phyloP scores from a whole-genome alignment of 2,113 vertebrate species.

The Vicugna pacos region DNA sequence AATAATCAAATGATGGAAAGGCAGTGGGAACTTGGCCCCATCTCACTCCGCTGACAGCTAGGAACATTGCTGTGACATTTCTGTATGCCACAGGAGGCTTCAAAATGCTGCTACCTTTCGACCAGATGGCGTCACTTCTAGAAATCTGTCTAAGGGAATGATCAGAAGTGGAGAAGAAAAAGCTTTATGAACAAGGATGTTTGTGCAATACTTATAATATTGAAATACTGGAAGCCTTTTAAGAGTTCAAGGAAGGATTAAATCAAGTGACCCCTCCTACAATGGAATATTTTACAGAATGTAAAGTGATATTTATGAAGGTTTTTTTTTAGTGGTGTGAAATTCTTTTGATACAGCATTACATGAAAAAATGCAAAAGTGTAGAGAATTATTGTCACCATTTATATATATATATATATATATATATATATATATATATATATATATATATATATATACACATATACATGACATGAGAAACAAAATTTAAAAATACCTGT shows the following conservation, averaged over 20 bases:
- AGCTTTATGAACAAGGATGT: neutral
- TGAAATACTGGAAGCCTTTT: neutral
- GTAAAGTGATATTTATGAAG: neutral
- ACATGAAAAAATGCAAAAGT: neutral
- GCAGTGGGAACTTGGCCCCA: neutral
- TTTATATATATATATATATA: neutral
- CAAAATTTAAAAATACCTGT: slow-evolving; percentile 9
- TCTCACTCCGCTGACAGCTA: neutral
- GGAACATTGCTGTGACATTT: neutral
- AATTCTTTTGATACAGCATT: neutral
- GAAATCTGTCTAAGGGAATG: slow-evolving; percentile 28
- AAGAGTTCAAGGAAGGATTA: neutral
- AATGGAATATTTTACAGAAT: neutral
- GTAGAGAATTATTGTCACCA: neutral
- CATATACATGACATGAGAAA: neutral
- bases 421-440: too few species aligned
- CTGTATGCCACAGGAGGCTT: neutral
- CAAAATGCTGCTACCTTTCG: neutral
- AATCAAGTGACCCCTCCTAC: neutral
- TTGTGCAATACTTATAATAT: neutral
- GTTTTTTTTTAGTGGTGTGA: neutral
- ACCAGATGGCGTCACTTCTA: slow-evolving; percentile 52
- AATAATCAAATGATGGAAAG: neutral
- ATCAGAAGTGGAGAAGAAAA: neutral
- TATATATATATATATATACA: too few species aligned